Evolutionary conservation across 2,888 invertebrate species (phyloP).

Genomic region (Cylloceria caligata): DNA sequence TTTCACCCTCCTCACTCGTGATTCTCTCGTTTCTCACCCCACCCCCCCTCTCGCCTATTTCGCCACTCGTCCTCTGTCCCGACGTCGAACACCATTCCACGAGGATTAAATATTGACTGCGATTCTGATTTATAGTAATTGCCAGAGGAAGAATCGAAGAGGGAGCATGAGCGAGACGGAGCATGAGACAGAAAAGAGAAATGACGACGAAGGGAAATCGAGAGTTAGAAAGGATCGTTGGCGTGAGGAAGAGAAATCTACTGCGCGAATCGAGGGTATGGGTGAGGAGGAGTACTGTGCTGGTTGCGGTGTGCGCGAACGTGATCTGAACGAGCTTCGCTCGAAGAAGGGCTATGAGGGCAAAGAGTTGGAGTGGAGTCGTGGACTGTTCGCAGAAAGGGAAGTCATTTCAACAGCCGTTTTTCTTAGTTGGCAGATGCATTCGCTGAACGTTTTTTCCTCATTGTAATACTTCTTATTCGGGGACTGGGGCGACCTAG

Average conservation of each 20-base stretch:
- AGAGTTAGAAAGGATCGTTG: constrained; percentile 28
- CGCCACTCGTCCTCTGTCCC: constrained; percentile 72
- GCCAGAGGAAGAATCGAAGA: constrained; percentile 76
- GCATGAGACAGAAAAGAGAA: constrained; percentile 59
- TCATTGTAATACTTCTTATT: constrained; percentile 18
- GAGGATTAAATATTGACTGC: constrained; percentile 84
- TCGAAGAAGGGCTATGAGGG: constrained; percentile 41
- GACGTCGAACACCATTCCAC: constrained; percentile 80
- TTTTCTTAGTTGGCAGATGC: constrained; percentile 26
- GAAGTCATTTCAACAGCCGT: constrained; percentile 39
- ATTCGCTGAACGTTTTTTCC: constrained; percentile 18
- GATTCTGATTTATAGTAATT: constrained; percentile 84
- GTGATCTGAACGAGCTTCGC: constrained; percentile 71
- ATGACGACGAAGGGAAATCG: constrained; percentile 5
- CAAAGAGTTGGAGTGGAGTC: constrained; percentile 40
- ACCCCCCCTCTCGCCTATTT: constrained; percentile 17
- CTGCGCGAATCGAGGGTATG: constrained; percentile 23
- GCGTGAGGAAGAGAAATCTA: constrained; percentile 27
- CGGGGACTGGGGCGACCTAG: background rate
- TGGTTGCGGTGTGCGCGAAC: constrained; percentile 54
- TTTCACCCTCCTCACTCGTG: constrained; percentile 54
- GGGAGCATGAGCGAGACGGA: constrained; percentile 66
- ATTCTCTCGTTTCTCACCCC: constrained; percentile 65
- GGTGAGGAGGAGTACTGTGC: constrained; percentile 40
- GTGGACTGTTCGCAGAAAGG: background rate